Base-by-base conservation (phyloP, 2,113 vertebrate species). In the Chloropsis cyanopogon region DNA sequence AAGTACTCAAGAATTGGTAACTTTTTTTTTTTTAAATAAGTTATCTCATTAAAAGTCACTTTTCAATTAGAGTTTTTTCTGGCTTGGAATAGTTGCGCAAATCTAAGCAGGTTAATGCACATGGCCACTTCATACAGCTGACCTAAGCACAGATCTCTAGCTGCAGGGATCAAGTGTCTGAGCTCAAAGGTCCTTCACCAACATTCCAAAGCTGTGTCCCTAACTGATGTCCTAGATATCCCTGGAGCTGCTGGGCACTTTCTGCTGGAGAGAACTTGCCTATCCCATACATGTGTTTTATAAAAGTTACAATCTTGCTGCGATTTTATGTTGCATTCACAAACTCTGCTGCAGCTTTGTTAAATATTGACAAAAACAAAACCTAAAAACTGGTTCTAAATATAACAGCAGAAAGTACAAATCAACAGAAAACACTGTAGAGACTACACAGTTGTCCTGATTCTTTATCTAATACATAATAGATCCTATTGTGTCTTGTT, bases 101-200 rank as follows among this genome's bases (percentile, higher is more conserved):
- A 21, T 33, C 59, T 47, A 19, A 44, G 15, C 33, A 52, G 24
- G 37, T 1, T 33, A 23, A 47, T 44, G 35, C 12, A 24, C 5
- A 6, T 0, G 11, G 66, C 37, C 77, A 26, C 19, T 7, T 1
- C 0, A 4, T 1, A 9, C 20, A 89, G n/a, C 42, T n/a, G 64
- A 73, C 21, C 21, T 23, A 25, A 47, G 77, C 42, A 8, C 6
- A 44, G 26, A 23, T 6, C 22, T 47, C 54, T 21, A 12, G 41
- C 53, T 52, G 50, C 76, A 57, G 50, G 46, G 25, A 12, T 46
- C 28, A 33, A 21, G 6, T 4, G 4, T 14, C 24, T 19, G 6
- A 11, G 42, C 41, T 60, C 53, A 29, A 33, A 50, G 50, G 28
- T 35, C 19, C 19, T 7, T 49, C n/a, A 17, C 17, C 59, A 80